Conservation (phyloP, 2,113 vertebrate genomes). For the Struthidea cinerea region DNA sequence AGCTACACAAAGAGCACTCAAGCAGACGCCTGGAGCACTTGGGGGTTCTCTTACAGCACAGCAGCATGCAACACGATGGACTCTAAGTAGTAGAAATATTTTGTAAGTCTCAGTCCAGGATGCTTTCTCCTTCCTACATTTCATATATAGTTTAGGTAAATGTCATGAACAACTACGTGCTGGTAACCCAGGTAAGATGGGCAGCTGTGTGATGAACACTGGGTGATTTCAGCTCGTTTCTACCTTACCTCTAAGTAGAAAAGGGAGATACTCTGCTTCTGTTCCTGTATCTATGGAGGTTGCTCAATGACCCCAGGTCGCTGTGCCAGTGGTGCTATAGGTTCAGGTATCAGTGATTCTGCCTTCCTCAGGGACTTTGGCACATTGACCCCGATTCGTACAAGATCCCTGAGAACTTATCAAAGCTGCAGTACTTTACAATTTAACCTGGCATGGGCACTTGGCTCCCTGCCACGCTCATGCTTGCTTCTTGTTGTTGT, state of each 20-base stretch:
- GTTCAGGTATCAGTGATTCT: slow-evolving; percentile 14
- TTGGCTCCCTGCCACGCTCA: slow-evolving; percentile 15
- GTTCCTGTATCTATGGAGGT: slow-evolving; percentile 8
- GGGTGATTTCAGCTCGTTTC: slow-evolving; percentile 26
- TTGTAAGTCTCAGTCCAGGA: not conserved
- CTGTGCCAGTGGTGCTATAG: slow-evolving; percentile 38
- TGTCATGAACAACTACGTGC: not conserved
- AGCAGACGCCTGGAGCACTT: slow-evolving; percentile 19
- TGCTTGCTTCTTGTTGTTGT: slow-evolving; percentile 80
- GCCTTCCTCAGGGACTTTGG: slow-evolving; percentile 72
- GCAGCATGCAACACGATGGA: slow-evolving; percentile 55
- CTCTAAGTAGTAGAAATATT: slow-evolving; percentile 35
- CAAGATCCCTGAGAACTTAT: slow-evolving; percentile 76
- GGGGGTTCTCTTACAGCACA: slow-evolving; percentile 43
- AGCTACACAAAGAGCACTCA: slow-evolving; percentile 48
- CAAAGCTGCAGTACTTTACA: slow-evolving; percentile 34
- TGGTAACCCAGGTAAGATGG: not conserved
- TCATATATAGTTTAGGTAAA: slow-evolving; percentile 27
- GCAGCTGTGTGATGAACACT: slow-evolving; percentile 10
- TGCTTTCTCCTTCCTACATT: not conserved
- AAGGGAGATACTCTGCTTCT: slow-evolving; percentile 40
- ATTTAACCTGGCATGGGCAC: not conserved
- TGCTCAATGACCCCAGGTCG: slow-evolving; percentile 35
- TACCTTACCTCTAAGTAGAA: slow-evolving; percentile 54
- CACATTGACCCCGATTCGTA: slow-evolving; percentile 14